These are phyloP conservation scores for Leucoptera coffeella DNA, from an alignment of 2,888 invertebrate species.

Conservation along the genomic window DNA sequence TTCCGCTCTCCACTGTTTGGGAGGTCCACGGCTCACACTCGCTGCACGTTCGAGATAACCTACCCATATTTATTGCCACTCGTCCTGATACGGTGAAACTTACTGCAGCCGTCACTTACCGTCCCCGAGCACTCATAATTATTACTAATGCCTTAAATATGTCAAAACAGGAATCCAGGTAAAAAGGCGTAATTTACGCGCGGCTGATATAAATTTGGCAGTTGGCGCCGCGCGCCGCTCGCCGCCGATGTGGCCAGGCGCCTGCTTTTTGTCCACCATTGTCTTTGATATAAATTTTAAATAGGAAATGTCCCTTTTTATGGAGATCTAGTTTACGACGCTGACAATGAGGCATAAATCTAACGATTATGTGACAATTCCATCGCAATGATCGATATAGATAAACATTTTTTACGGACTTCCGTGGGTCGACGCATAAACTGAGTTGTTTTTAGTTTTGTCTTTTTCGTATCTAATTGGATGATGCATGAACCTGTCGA, in stretches of 20 bases:
- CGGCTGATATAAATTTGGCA: constrained; percentile 52
- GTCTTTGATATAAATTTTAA: constrained; percentile 53
- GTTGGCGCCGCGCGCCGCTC: constrained; percentile 37
- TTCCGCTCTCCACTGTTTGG: too few species aligned
- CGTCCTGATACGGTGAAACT: constrained; percentile 51
- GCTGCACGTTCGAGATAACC: too few species aligned
- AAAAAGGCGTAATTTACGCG: constrained; percentile 54
- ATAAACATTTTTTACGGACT: constrained; percentile 50
- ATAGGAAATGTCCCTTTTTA: constrained; percentile 53
- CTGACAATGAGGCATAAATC: constrained; percentile 52
- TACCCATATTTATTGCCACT: constrained; percentile 50
- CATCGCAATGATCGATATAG: constrained; percentile 46
- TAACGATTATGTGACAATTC: constrained; percentile 37
- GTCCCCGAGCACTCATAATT: constrained; percentile 46
- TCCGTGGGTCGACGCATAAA: constrained; percentile 17
- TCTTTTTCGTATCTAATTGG: constrained; percentile 47
- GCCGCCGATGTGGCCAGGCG: constrained; percentile 22
- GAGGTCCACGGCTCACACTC: too few species aligned
- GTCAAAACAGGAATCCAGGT: constrained; percentile 55
- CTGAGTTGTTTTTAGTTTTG: constrained; percentile 47
- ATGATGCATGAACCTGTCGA: too few species aligned
- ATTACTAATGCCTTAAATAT: constrained; percentile 55
- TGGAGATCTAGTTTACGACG: constrained; percentile 51
- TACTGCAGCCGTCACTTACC: constrained; percentile 30
- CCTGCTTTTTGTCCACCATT: constrained; percentile 50